Percentiles rank a stretch among this genome's conserved stretches.
Conservation (phyloP, 2,888 invertebrate genomes). For the Iphiclides podalirius region DNA sequence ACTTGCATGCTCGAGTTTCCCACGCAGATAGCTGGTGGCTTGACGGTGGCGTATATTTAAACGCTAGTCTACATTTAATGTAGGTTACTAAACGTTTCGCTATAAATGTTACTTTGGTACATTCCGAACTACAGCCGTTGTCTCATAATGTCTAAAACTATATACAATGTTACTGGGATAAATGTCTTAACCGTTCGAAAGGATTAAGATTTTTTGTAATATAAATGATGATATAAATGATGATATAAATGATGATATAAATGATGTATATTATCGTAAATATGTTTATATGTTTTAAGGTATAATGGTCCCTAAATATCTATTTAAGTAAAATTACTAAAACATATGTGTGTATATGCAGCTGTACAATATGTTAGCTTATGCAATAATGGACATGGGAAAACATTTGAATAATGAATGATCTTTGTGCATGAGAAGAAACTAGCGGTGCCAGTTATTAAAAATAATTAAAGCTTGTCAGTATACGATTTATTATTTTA, state of each 20-base stretch:
- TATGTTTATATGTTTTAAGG: too few species aligned
- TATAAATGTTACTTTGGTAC: constrained; percentile 22
- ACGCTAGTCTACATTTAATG: constrained; percentile 22
- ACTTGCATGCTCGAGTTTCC: constrained; percentile 55
- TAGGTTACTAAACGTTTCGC: constrained; percentile 20
- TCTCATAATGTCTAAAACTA: constrained; percentile 15
- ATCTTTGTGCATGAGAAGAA: constrained; percentile 20
- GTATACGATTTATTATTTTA: constrained; percentile 6
- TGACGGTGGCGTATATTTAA: constrained; percentile 28
- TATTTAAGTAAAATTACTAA: constrained; percentile 3
- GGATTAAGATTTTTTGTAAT: too few species aligned
- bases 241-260: too few species aligned
- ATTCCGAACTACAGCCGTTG: constrained; percentile 11
- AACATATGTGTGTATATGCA: constrained; percentile 12
- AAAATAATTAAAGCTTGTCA: constrained; percentile 15
- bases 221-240: too few species aligned
- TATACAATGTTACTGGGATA: neutral
- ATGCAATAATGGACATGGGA: constrained; percentile 14
- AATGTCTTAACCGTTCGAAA: too few species aligned
- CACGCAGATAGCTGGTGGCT: constrained; percentile 49
- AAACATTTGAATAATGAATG: constrained; percentile 21
- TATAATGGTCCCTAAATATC: neutral
- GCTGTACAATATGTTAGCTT: too few species aligned
- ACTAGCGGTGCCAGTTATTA: constrained; percentile 15
- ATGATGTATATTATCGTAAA: too few species aligned